Evolutionary conservation across 2,113 vertebrate genomes (phyloP).

Genomic region (Phyllostomus discolor): DNA sequence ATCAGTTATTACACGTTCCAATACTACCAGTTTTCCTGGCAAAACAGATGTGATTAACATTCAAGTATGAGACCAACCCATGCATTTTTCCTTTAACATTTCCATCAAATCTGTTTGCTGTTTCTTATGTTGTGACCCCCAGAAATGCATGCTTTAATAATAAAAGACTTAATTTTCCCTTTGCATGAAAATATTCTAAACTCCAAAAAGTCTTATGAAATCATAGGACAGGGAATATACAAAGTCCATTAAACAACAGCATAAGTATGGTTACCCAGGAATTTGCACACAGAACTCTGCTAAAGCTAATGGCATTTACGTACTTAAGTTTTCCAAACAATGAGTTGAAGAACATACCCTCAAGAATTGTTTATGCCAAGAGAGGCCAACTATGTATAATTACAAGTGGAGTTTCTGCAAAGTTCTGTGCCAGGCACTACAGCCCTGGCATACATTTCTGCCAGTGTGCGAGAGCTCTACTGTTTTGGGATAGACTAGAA

Average conservation of each 20-base stretch:
- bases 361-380: conserved; percentile 57
- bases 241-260: not conserved
- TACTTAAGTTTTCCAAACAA: conserved; percentile 67
- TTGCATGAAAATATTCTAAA: conserved; percentile 44
- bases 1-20: conserved; percentile 8
- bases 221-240: not conserved
- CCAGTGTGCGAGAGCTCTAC: conserved; percentile 51
- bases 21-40: not conserved
- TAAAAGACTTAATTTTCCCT: conserved; percentile 44
- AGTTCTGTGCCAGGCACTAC: conserved; percentile 27
- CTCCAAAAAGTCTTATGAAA: conserved; percentile 24
- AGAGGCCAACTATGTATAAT: conserved; percentile 64
- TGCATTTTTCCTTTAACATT: conserved; percentile 45
- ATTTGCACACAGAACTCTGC: conserved; percentile 33
- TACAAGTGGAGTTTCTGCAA: conserved; percentile 51
- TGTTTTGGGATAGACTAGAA: conserved; percentile 48
- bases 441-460: conserved; percentile 36
- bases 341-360: conserved; percentile 59
- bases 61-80: conserved; percentile 50
- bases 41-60: conserved; percentile 43
- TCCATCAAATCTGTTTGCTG: conserved; percentile 30
- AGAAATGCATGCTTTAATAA: conserved; percentile 40
- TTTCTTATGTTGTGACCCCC: not conserved
- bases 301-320: conserved; percentile 36
- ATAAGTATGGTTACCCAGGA: conserved; percentile 18